phyloP scores from a whole-genome alignment of 2,888 invertebrate genomes.

The Stictocephala bisonia region DNA sequence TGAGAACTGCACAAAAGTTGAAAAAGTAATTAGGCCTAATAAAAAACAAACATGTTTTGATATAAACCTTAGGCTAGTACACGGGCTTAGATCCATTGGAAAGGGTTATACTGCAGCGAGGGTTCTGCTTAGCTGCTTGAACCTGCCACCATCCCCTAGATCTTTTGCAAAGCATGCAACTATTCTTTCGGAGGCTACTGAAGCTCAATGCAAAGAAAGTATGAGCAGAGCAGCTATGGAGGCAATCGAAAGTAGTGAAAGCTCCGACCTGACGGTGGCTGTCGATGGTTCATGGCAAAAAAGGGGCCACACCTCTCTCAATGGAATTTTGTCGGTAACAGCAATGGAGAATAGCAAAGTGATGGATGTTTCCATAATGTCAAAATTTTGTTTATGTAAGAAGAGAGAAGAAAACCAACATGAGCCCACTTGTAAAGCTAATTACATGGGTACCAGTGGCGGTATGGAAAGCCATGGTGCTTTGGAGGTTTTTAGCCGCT shows the following conservation, averaged over 20 bases:
- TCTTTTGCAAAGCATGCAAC: constrained; percentile 3
- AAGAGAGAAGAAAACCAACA: constrained; percentile 33
- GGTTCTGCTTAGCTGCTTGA: constrained; percentile 2
- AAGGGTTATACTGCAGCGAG: constrained; percentile 11
- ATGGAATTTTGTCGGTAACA: constrained; percentile 41
- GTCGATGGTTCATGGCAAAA: constrained; percentile 48
- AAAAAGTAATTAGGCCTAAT: not conserved
- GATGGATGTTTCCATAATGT: constrained; percentile 9
- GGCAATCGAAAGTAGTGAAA: not conserved
- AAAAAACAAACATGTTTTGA: constrained; percentile 15
- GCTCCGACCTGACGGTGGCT: constrained; percentile 17
- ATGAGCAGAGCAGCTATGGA: constrained; percentile 7
- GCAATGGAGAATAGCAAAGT: constrained; percentile 39
- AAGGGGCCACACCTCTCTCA: constrained; percentile 35
- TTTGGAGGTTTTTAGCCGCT: not conserved
- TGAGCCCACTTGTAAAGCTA: constrained; percentile 14
- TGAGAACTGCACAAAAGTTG: constrained; percentile 17
- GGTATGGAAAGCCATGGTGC: constrained; percentile 26
- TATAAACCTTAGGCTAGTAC: constrained; percentile 10
- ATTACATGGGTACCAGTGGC: constrained; percentile 21
- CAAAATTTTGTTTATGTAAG: constrained; percentile 6
- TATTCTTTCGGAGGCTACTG: not conserved
- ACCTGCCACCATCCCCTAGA: constrained; percentile 16
- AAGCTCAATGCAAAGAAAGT: not conserved
- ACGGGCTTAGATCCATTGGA: constrained; percentile 15